Percentiles rank a stretch among this genome's conserved stretches.
Evolutionary conservation across 2,797 vertebrate species (phyloP).

Genomic region (Pantherophis vulpinus): DNA sequence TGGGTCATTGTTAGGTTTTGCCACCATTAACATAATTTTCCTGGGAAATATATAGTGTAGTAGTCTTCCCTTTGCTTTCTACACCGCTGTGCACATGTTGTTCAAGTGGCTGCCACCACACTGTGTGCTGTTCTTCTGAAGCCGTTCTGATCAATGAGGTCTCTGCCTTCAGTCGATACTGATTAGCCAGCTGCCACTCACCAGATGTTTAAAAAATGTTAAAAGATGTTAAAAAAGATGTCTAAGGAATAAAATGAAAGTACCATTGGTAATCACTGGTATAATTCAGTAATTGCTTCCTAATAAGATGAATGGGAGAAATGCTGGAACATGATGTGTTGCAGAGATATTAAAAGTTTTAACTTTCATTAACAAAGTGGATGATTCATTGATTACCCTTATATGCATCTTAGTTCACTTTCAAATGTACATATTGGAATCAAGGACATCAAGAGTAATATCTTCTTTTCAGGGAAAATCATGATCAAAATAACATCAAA

Average conservation of each 20-base stretch:
- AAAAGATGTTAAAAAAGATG: background rate
- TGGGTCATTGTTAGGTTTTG: too few relatives aligned
- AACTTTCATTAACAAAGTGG: background rate
- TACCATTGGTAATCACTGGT: slow-evolving; percentile 10
- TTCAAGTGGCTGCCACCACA: too few relatives aligned
- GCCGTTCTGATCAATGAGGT: too few relatives aligned
- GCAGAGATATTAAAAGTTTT: background rate
- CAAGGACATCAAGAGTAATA: background rate
- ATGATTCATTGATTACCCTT: slow-evolving; percentile 1
- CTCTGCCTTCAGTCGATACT: too few relatives aligned
- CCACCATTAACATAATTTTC: too few relatives aligned
- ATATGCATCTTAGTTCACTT: background rate
- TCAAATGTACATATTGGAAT: background rate
- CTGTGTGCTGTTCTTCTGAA: too few relatives aligned
- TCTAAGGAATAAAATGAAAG: background rate
- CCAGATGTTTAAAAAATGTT: background rate
- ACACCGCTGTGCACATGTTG: too few relatives aligned
- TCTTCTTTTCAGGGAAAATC: background rate
- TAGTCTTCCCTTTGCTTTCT: too few relatives aligned
- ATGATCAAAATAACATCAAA: background rate
- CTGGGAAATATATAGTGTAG: too few relatives aligned
- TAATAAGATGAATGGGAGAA: slow-evolving; percentile 35
- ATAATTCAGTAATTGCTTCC: slow-evolving; percentile 19
- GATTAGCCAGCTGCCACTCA: too few relatives aligned
- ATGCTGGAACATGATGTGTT: slow-evolving; percentile 1